Conservation (phyloP, 37 sponge, comb jelly and placozoan genomes). For the Bolinopsis microptera region DNA sequence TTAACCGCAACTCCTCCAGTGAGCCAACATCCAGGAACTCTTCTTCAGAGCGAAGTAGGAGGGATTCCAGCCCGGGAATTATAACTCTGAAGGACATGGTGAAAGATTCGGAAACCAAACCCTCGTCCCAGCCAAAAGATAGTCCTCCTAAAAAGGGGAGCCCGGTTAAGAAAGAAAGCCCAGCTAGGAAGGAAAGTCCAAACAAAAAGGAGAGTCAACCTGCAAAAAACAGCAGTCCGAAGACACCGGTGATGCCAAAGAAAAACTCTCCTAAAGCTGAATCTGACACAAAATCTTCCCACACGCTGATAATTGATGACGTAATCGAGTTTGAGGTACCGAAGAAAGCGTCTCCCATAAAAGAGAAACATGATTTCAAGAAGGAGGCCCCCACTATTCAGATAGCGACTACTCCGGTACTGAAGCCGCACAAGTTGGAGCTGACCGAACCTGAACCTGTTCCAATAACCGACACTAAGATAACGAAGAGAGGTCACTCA, state of each 20-base stretch:
- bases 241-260: neutral
- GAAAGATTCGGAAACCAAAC: neutral
- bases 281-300: neutral
- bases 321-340: constrained; percentile 47
- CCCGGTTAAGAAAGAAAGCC: neutral
- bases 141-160: neutral
- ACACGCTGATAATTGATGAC: constrained; percentile 19
- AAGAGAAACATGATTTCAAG: neutral
- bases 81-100: neutral
- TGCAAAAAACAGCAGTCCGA: neutral
- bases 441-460: constrained; percentile 37
- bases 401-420: neutral
- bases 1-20: neutral
- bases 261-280: neutral
- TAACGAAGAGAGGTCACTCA: neutral
- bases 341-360: neutral
- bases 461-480: constrained; percentile 31
- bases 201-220: neutral
- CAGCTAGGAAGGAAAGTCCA: neutral
- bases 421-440: constrained; percentile 20
- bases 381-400: neutral
- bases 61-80: neutral
- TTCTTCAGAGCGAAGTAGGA: neutral
- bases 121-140: neutral
- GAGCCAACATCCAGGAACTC: neutral